Base-by-base conservation (phyloP, 2,113 vertebrate genomes). In the Pteruthius melanotis region DNA sequence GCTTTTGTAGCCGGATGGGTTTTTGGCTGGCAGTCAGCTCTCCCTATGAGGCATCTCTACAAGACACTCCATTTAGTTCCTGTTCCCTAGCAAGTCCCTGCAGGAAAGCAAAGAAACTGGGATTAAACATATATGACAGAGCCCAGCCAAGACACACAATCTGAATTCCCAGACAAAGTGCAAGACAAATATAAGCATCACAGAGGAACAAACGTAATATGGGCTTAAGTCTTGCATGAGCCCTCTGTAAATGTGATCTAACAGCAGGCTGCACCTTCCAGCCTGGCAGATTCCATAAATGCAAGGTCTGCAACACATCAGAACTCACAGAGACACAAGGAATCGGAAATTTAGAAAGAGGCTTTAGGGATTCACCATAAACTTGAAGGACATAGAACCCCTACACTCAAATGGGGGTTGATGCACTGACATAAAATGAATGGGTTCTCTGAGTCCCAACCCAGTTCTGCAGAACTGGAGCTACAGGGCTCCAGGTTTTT, bases 121-220 rank as follows among this genome's bases (percentile, higher is more conserved):
- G 69, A 97, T 94, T 94, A 95, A 92, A 92, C 83, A 64, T 91
- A 82, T 52, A 93, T 0, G 18, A 88, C 89, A 69, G 52, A 92
- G 61, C 39, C 56, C 24, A 42, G 90, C 96, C 92, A 97, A 97
- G 81, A 90, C 42, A 95, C 80, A 94, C 90, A 96, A 78, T 59
- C 70, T 8, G 3, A 95, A 95, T 95, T 96, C 88, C 83, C 92
- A 88, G 91, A 87, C 93, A 89, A 94, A 96, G 50, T 59, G 84
- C 60, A 95, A 88, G 60, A 89, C 75, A 94, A 96, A 95, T 76
- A 74, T 4, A 92, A 92, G 91, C 72, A 72, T 92, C 91, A 84
- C 66, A 60, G 71, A 94, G 77, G 70, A 95, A 81, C 52, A 96
- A 94, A 94, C 2, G 44, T 53, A 89, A 75, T 82, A 45, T 59